Conservation (phyloP, 1,140 invertebrate species). For the Brachystomella parvula region DNA sequence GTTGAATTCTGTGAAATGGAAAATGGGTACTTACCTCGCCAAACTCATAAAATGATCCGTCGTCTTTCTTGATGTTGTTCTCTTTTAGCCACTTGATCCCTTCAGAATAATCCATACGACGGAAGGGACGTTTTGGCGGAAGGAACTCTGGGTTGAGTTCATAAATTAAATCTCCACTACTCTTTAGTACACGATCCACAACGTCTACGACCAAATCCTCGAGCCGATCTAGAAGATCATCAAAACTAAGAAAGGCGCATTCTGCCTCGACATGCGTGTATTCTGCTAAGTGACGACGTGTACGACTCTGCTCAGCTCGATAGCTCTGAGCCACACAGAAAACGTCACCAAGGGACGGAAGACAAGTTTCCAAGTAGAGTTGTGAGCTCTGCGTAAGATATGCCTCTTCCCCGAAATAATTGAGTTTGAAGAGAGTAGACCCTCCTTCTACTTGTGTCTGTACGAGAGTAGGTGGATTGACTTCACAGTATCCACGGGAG, state of each 20-base stretch:
- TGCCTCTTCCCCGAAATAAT: conserved; percentile 83
- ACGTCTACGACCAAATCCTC: conserved; percentile 96
- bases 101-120: conserved; percentile 86
- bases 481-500: conserved; percentile 77
- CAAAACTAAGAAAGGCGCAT: conserved; percentile 89
- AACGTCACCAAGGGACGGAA: conserved; percentile 90
- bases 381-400: conserved; percentile 97
- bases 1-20: too few relatives aligned
- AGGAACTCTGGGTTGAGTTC: conserved; percentile 90
- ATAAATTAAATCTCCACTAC: conserved; percentile 66
- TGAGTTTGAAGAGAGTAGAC: conserved; percentile 90
- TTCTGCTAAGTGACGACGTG: conserved; percentile 85
- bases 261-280: conserved; percentile 97
- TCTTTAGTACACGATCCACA: conserved; percentile 79
- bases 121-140: conserved; percentile 80
- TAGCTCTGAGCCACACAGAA: conserved; percentile 64
- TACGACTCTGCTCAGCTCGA: conserved; percentile 89
- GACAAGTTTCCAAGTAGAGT: conserved; percentile 94
- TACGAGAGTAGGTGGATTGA: conserved; percentile 94
- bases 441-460: conserved; percentile 96
- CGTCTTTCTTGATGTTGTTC: conserved; percentile 93
- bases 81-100: conserved; percentile 89
- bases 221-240: conserved; percentile 78
- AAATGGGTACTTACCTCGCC: too few relatives aligned
- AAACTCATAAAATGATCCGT: conserved; percentile 94